Base-by-base conservation (phyloP, 2,888 invertebrate species). In the Eutolmus rufibarbis region DNA sequence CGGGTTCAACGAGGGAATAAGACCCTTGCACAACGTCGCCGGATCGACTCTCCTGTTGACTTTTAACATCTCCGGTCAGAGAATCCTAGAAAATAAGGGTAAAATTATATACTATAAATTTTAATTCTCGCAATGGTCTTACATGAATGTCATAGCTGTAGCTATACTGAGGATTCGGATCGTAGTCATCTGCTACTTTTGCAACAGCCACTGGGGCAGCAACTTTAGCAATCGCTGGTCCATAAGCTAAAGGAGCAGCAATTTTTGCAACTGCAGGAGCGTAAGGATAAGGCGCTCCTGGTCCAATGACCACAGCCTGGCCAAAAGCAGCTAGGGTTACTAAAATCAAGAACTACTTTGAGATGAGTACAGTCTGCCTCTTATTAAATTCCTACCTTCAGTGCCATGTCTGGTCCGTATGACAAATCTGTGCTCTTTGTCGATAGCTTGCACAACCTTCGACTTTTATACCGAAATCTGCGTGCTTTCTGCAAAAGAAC, bases 11-110 rank as follows among this genome's bases (percentile, higher is more conserved):
- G 31, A 94, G 90, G 77, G 93, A 93, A 91, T 94, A 94, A 88
- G 93, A 92, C 86, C 94, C 94, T 89, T 93, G 93, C 81, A 94
- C 94, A 88, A 93, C 93, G 90, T 94, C 94, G 87, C 94, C 94
- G 89, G 92, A 92, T 86, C 94, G 93, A 87, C 92, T 92, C 91
- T 94, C 94, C 88, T 93, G 92, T 90, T 94, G 94, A 89, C 92
- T 93, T 92, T 94, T 94, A 84, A 93, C 92, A 90, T 94, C 94
- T 66, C 94, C 94, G 88, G 94, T 94, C 56, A 94, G 90, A 12
- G 92, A 91, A 90, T 94, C 92, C 93, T 92, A 57, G 1, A 84
- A 46, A 56, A 34, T 34, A 7, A 46, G 14, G 43, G 1, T 12
- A 31, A 56, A 23, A 81, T 12, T 23, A 9, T 19, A 28, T 28